These are phyloP conservation scores for Suncus etruscus DNA, from an alignment of 2,113 vertebrate species.

Conservation along the genomic window DNA sequence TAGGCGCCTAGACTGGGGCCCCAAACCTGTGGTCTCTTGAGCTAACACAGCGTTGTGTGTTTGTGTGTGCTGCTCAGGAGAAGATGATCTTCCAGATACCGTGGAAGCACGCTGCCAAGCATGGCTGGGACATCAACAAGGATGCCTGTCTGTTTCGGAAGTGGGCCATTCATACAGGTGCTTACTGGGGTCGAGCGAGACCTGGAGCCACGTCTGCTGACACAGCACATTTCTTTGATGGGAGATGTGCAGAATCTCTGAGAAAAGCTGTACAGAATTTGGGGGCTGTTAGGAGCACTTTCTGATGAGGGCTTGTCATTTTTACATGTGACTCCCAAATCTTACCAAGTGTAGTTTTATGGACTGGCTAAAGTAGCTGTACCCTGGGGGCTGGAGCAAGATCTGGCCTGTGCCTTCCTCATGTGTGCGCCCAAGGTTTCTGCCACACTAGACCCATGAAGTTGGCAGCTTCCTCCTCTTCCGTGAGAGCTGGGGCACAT, in stretches of 20 bases:
- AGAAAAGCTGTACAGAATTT: background rate
- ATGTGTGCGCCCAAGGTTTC: background rate
- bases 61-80: slow-evolving; percentile 87
- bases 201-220: background rate
- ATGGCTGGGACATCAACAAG: slow-evolving; percentile 96
- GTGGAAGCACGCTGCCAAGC: slow-evolving; percentile 98
- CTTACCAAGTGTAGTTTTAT: slow-evolving; percentile 19
- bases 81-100: slow-evolving; percentile 95
- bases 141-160: slow-evolving; percentile 95
- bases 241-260: background rate
- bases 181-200: slow-evolving; percentile 56
- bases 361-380: background rate
- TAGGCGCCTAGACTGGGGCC: slow-evolving; percentile 27
- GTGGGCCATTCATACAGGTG: slow-evolving; percentile 99
- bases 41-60: slow-evolving; percentile 58
- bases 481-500: background rate
- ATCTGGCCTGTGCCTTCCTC: slow-evolving; percentile 9
- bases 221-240: background rate
- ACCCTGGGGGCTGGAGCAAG: background rate
- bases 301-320: background rate
- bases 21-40: slow-evolving; percentile 41
- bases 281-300: background rate
- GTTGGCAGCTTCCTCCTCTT: slow-evolving; percentile 14
- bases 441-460: background rate
- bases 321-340: slow-evolving; percentile 22